A percentile compares a stretch with the other conserved stretches of the same genome.
These are phyloP conservation scores for Drosophila elegans DNA, from an alignment of 1,140 invertebrate genomes.

Conservation along the genomic window DNA sequence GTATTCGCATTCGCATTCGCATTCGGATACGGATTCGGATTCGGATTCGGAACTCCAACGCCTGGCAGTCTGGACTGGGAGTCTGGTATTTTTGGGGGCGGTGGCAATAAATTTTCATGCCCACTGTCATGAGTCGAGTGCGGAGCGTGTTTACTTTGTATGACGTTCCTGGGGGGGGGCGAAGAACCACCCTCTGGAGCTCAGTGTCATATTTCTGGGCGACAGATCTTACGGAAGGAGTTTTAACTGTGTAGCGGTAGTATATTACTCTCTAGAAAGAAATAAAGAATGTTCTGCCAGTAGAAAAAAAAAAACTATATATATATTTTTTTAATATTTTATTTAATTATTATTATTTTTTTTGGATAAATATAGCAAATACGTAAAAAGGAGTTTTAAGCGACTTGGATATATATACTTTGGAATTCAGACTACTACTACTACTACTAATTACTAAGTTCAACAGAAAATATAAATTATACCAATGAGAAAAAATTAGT, in stretches of 20 bases:
- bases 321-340: no score
- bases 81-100: conserved; percentile 12
- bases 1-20: conserved; percentile 33
- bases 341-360: no score
- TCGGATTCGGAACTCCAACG: conserved; percentile 51
- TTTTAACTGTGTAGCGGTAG: conserved; percentile 1
- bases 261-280: not conserved
- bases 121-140: conserved; percentile 57
- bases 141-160: conserved; percentile 60
- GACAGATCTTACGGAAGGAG: conserved; percentile 20
- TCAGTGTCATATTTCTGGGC: conserved; percentile 47
- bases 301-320: no score
- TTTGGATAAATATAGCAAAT: no score
- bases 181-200: conserved; percentile 10
- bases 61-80: conserved; percentile 3
- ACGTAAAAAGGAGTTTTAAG: no score
- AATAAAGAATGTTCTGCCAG: not conserved
- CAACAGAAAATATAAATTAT: no score
- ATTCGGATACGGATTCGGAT: conserved; percentile 40
- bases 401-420: no score
- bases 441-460: no score
- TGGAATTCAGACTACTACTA: no score
- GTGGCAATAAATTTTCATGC: conserved; percentile 76
- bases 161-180: conserved; percentile 28
- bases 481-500: no score